Evolutionary conservation across 2,888 invertebrate genomes (phyloP), one percentile per base, ranked within the genome.

Genomic region (Microctonus hyperodae): DNA sequence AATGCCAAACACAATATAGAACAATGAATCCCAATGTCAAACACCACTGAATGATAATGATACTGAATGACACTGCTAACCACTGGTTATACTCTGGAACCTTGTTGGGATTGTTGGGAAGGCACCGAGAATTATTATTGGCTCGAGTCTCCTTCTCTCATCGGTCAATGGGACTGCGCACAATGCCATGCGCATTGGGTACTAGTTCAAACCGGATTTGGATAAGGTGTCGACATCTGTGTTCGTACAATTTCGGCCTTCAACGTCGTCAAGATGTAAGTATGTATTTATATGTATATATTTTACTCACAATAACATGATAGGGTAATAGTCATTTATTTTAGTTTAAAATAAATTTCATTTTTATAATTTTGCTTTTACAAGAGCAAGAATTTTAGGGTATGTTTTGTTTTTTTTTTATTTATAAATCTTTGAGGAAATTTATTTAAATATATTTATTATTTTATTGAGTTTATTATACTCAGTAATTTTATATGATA

Each of bases 161-260:
- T 77, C 81, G 79, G 81, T 83, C 82, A 82, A 83, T 83, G 79
- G 75, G 75, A 78, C 71, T 81, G 81, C 82, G 83, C 83, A 75
- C 69, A 72, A 65, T 59, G 70, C 70, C 73, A 68, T 80, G 81
- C 83, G 83, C 83, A 76, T 23, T 28, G 31, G 75, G 28, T 69
- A 67, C 71, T 69, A 71, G 72, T 77, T 76, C 75, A 71, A 75
- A 77, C 74, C 76, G 75, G 74, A 74, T 76, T 48, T 55, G 63
- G 69, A 68, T 65, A 64, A 65, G 48, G 75, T 81, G 78, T 70
- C 79, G 83, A 80, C 83, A 81, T 80, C 83, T 83, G 72, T 63
- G 16, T 13, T 35, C 20, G 9, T 20, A 44, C n/a, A 28, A 5
- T 28, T 28, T 28, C 7, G 3, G 3, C 28, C 7, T 28, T 28